Evolutionary conservation across 92 coral and sea anemone species (phyloP).

Genomic region (Metridium senile): DNA sequence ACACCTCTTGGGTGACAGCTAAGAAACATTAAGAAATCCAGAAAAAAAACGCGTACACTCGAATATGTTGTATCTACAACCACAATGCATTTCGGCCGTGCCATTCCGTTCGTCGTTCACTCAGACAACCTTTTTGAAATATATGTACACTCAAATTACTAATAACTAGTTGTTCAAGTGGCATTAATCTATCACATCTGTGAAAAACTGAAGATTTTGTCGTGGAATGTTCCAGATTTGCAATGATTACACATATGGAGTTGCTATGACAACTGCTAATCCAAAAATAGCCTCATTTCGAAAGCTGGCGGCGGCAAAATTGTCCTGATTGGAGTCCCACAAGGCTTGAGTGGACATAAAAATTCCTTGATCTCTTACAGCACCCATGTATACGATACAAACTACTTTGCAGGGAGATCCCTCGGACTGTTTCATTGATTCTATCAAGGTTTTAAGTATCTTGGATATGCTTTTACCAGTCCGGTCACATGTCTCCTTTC

Average conservation of each 20-base stretch:
- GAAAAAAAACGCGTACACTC: too few species aligned
- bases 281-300: constrained; percentile 79
- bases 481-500: constrained; percentile 77
- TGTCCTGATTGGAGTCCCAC: constrained; percentile 80
- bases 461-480: constrained; percentile 75
- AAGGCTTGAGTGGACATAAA: constrained; percentile 75
- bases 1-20: too few species aligned
- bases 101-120: too few species aligned
- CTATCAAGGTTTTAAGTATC: constrained; percentile 67
- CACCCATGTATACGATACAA: constrained; percentile 70
- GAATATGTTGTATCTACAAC: too few species aligned
- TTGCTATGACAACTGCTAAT: constrained; percentile 60
- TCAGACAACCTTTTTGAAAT: too few species aligned
- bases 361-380: constrained; percentile 78
- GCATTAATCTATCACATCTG: too few species aligned
- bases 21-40: too few species aligned
- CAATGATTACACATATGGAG: constrained; percentile 19
- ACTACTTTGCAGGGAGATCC: constrained; percentile 64
- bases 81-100: too few species aligned
- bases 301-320: constrained; percentile 83
- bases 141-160: too few species aligned
- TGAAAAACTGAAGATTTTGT: too few species aligned
- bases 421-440: constrained; percentile 70
- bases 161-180: too few species aligned
- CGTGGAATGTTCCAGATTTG: too few species aligned